These are phyloP conservation scores for Scaeva pyrastri DNA, from an alignment of 2,888 invertebrate genomes.

Conservation along the genomic window DNA sequence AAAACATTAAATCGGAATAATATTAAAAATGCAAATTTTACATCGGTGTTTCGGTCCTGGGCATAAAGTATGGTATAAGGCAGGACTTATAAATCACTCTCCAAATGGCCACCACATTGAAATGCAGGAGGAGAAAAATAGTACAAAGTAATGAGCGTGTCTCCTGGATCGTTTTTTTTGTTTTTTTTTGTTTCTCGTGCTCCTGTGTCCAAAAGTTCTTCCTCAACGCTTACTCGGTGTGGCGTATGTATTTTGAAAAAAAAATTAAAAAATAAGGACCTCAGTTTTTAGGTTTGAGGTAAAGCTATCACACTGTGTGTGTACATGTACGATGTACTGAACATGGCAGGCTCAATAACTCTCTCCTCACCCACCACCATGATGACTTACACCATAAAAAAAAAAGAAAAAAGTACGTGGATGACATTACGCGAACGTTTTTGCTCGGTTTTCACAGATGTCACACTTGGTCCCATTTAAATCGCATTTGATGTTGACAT, in stretches of 20 bases:
- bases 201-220: constrained; percentile 4
- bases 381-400: constrained; percentile 47
- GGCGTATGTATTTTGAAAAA: background rate
- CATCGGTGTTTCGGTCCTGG: constrained; percentile 46
- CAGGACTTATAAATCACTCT: constrained; percentile 72
- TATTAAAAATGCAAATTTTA: constrained; percentile 74
- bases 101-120: constrained; percentile 47
- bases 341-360: constrained; percentile 47
- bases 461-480: constrained; percentile 75
- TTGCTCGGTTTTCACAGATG: constrained; percentile 68
- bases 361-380: background rate
- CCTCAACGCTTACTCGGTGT: background rate
- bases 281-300: constrained; percentile 24
- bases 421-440: constrained; percentile 69
- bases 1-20: constrained; percentile 48
- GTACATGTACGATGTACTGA: too few relatives aligned
- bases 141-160: constrained; percentile 71
- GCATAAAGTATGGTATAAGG: constrained; percentile 28
- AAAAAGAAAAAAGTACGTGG: constrained; percentile 49
- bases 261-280: constrained; percentile 70
- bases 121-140: constrained; percentile 42
- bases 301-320: constrained; percentile 11
- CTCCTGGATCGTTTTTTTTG: constrained; percentile 32
- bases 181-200: too few relatives aligned
- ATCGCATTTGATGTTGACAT: constrained; percentile 75